Percentiles rank a stretch among this genome's conserved stretches.
phyloP scores from a whole-genome alignment of 2,797 vertebrate species.

The Lerista edwardsae region DNA sequence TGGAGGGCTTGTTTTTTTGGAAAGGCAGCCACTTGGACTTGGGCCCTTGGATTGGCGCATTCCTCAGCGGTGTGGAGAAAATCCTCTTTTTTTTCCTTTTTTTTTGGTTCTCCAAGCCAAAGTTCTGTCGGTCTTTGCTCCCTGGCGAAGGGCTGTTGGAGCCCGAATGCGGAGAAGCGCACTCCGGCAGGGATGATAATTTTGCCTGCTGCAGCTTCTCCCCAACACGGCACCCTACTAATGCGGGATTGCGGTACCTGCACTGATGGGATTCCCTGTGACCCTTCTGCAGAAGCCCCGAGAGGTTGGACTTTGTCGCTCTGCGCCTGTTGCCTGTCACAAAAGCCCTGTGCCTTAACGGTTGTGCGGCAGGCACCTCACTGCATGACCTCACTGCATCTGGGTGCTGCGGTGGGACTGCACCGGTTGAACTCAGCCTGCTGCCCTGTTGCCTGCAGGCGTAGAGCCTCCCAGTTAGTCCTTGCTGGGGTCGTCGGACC shows the following conservation, averaged over 20 bases:
- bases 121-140: rapidly evolving
- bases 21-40: no score
- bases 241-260: no score
- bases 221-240: background rate
- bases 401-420: background rate
- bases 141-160: background rate
- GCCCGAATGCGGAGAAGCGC: no score
- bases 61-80: no score
- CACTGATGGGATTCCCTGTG: background rate
- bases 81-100: background rate
- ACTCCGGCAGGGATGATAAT: background rate
- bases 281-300: background rate
- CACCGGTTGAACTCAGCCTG: background rate
- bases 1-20: background rate
- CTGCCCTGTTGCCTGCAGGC: no score
- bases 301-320: background rate
- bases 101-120: no score
- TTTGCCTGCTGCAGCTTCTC: background rate
- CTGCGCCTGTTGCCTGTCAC: background rate
- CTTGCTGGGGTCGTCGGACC: background rate
- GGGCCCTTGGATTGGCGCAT: no score
- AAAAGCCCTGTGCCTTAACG: background rate
- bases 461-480: background rate
- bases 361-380: background rate
- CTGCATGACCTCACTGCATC: no score